Base-by-base conservation (phyloP, 1,140 invertebrate species). In the Glossosoma conforme region DNA sequence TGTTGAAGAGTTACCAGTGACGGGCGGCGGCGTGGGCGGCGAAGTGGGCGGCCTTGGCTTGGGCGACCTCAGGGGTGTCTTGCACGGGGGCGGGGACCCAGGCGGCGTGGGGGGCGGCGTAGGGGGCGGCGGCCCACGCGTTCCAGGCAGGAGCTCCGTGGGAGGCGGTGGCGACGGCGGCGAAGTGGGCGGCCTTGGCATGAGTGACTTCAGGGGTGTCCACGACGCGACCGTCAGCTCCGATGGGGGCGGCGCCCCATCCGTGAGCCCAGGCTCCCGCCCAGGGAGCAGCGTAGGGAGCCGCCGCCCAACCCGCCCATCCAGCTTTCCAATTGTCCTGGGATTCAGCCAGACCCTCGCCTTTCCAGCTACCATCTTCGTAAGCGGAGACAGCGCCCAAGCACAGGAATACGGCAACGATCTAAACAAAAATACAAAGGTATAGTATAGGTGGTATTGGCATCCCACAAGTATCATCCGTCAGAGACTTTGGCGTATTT, bases 71-170 rank as follows among this genome's bases (percentile, higher is more conserved):
- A 30, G 50, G 49, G 19, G 54, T 57, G 33, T 57, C 54, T 45
- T 10, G 44, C 52, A 14, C 38, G 38, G 17, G 60, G 62, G 63
- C 18, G 28, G 3, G 35, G n/a, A n/a, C n/a, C n/a, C n/a, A n/a
- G n/a, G n/a, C n/a, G n/a, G n/a, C n/a, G n/a, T n/a, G n/a, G n/a
- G n/a, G n/a, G n/a, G n/a, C 15, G 68, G 68, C 0, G n/a, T 5
- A 0, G n/a, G n/a, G n/a, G 24, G n/a, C n/a, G 50, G 69, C 68
- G 42, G 64, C 69, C 52, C 68, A 35, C 51, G 65, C 65, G 60
- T 60, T 0, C 13, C 45, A 10, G n/a, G 14, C 19, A 18, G 6
- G 35, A 37, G 35, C 35, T 17, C 35, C 11, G 13, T 38, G 24
- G 25, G 44, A 35, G 59, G 74, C 74, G 13, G 28, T 22, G 15